phyloP scores from a whole-genome alignment of 2,888 invertebrate genomes.

The Rhopalosiphum nymphaeae region DNA sequence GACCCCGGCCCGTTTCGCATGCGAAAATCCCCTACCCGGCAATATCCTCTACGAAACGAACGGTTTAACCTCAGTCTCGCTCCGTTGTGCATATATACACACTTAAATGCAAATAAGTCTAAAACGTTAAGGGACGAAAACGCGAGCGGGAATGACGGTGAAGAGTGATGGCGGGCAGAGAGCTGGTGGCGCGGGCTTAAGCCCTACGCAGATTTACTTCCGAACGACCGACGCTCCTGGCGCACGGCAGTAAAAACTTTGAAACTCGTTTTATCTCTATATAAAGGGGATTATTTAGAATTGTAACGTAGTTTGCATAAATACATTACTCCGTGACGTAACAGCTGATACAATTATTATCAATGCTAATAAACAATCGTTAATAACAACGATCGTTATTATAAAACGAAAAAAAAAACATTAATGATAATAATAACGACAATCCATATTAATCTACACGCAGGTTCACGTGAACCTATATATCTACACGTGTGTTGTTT shows the following conservation, averaged over 20 bases:
- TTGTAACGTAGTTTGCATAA: slow-evolving; percentile 44
- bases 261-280: slow-evolving; percentile 50
- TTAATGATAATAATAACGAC: not conserved
- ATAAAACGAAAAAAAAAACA: not conserved
- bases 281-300: slow-evolving; percentile 42
- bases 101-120: slow-evolving; percentile 58
- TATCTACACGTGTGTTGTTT: not conserved
- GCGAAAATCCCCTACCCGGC: slow-evolving; percentile 22
- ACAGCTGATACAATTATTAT: slow-evolving; percentile 44
- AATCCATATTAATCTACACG: not conserved
- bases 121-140: slow-evolving; percentile 36
- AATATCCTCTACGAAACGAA: not conserved
- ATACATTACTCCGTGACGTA: slow-evolving; percentile 29
- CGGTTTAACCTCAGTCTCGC: slow-evolving; percentile 34
- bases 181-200: slow-evolving; percentile 29
- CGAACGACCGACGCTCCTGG: slow-evolving; percentile 51
- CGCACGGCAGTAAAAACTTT: slow-evolving; percentile 53
- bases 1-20: slow-evolving; percentile 53
- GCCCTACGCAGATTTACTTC: slow-evolving; percentile 57
- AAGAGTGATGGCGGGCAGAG: not conserved
- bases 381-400: slow-evolving; percentile 9
- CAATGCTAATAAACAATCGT: slow-evolving; percentile 38
- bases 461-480: not conserved
- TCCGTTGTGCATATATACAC: slow-evolving; percentile 23
- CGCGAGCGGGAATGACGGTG: not conserved